Base-by-base conservation (phyloP, 2,888 invertebrate genomes). In the Athalia rosae region DNA sequence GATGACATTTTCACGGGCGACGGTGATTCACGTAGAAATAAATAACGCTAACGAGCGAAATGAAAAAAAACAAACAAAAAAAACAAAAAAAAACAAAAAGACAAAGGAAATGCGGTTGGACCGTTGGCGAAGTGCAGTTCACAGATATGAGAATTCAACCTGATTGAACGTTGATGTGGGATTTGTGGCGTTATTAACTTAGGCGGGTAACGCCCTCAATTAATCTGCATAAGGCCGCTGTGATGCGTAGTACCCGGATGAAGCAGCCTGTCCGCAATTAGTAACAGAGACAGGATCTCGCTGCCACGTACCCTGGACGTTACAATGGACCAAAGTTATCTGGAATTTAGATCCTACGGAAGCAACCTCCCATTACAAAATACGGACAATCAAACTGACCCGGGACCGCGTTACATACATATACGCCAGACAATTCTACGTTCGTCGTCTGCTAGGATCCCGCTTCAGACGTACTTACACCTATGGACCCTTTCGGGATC, bases 361-460 rank as follows among this genome's bases (percentile, higher is more conserved):
- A 43, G n/a, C n/a, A 45, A 5, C 50, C 50, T n/a, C n/a, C 59
- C 5, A 11, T 4, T 58, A 58, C 43, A 58, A 13, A 43, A 45
- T 45, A 71, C 71, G 15, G 58, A 58, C 58, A 71, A 71, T 71
- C 58, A 71, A 71, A 71, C 71, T 41, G 48, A 43, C 56, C 71
- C 43, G 58, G 58, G 13, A n/a, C 58, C 11, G 6, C 11, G 15
- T 56, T 41, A 45, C 45, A 58, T n/a, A 58, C n/a, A n/a, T n/a
- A n/a, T n/a, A n/a, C n/a, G n/a, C n/a, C 71, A 43, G 28, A 41
- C 28, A 8, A 3, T 13, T 3, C 47, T 50, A 28, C 41, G 6
- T 41, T 3, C 62, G 41, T 48, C 6, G 13, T 50, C 15, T 56
- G 9, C 71, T 58, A 48, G 58, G 71, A 71, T 71, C 13, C 58